Evolutionary conservation across 2,888 invertebrate species (phyloP), one percentile per base, ranked within the genome.

Genomic region (Dryobota labecula): DNA sequence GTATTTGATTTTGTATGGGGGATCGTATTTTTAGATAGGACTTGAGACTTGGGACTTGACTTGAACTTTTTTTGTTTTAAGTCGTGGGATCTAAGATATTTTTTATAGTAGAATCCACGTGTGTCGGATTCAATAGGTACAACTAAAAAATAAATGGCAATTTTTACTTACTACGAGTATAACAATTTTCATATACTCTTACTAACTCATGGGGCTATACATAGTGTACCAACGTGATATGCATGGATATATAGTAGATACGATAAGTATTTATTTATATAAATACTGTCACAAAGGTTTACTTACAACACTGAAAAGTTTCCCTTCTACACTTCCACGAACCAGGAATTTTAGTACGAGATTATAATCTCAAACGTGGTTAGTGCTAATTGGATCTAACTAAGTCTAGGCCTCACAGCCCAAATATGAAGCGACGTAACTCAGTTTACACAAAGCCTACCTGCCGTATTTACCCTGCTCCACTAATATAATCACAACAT

Each of bases 401-500:
- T 66, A 49, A 49, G 53, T 15, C 49, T 45, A 63, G 56, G 20
- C 51, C 38, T 11, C 66, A 49, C 18, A 36, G 27, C 64, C 70
- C 2, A 68, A 61, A 76, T 76, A 67, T 76, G 49, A 69, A 63
- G 53, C 57, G 51, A 63, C 41, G 49, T 80, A 68, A 76, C 63
- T 54, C 13, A 56, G 80, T 75, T 80, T 80, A 75, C 76, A 70
- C n/a, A 76, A 62, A 58, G 76, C 64, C 71, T 63, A 78, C 53
- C 73, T 45, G 45, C 53, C 18, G 33, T 79, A 83, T 82, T 79
- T 79, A 68, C 79, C 61, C 65, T 73, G 53, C 56, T 49, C 49
- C 61, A 38, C 80, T 79, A 80, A 83, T 64, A 79, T 74, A 80
- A 83, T 83, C 74, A 80, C 80, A 80, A 83, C 74, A 80, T 68